A percentile compares a stretch with the other conserved stretches of the same genome.
These are phyloP conservation scores for Caenorhabditis brenneri DNA, from an alignment of 1,140 invertebrate species.

Conservation along the genomic window DNA sequence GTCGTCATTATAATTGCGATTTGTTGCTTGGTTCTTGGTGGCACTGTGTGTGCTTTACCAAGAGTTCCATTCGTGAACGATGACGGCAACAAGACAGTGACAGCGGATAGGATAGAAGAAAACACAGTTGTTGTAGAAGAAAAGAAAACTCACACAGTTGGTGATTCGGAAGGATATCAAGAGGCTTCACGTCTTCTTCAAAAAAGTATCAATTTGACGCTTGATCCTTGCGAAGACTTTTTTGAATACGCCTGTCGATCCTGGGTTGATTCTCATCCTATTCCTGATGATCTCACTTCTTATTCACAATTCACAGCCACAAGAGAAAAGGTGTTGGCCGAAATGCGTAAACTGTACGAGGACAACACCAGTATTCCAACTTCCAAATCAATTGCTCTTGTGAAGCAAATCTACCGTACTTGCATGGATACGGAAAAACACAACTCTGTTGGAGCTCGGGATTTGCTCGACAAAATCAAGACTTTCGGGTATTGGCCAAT, in stretches of 20 bases:
- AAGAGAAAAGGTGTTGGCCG: conserved; percentile 52
- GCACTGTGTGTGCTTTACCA: background rate
- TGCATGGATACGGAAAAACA: conserved; percentile 56
- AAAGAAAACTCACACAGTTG: background rate
- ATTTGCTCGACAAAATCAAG: conserved; percentile 41
- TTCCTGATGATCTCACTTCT: conserved; percentile 57
- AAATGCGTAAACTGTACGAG: conserved; percentile 56
- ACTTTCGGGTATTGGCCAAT: conserved; percentile 65
- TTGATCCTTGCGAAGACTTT: conserved; percentile 66
- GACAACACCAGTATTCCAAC: background rate
- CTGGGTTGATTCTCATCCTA: conserved; percentile 59
- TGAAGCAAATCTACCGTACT: conserved; percentile 56
- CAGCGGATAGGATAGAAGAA: background rate
- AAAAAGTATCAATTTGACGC: conserved; percentile 39
- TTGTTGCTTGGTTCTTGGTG: background rate
- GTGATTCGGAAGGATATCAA: background rate
- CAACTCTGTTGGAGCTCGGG: background rate
- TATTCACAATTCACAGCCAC: conserved; percentile 54
- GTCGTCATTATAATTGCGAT: background rate
- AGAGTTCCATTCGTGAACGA: conserved; percentile 24
- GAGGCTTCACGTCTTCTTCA: conserved; percentile 6
- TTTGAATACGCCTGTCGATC: conserved; percentile 58
- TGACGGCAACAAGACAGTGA: background rate
- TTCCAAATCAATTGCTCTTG: conserved; percentile 54
- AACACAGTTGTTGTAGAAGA: background rate